Conservation (phyloP, 2,797 vertebrate genomes). For the Euthynnus affinis region DNA sequence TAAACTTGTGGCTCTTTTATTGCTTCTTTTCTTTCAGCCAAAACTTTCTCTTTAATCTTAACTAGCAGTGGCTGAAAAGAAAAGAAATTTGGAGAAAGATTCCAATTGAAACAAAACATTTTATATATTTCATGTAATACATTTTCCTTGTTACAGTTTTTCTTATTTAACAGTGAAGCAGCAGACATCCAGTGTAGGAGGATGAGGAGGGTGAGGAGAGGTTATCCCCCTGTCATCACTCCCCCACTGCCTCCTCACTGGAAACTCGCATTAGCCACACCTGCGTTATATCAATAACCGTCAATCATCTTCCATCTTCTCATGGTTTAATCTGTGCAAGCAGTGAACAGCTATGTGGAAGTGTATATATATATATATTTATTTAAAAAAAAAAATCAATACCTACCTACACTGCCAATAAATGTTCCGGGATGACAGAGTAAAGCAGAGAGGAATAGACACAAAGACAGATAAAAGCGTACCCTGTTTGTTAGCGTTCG, state of each 20-base stretch:
- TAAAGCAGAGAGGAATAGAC: neutral
- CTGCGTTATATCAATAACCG: conserved; percentile 47
- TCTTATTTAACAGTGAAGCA: neutral
- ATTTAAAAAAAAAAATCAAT: conserved; percentile 15
- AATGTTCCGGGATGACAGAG: neutral
- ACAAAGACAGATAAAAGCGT: conserved; percentile 15
- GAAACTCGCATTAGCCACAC: conserved; percentile 37
- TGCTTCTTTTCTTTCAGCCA: conserved; percentile 28
- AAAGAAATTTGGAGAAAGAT: neutral
- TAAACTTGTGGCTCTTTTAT: conserved; percentile 50
- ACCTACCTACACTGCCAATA: conserved; percentile 5
- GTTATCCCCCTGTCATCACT: conserved; percentile 25
- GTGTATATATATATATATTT: too few relatives aligned
- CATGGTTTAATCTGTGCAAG: conserved; percentile 28
- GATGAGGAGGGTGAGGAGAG: neutral
- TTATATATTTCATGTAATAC: neutral
- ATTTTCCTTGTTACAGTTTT: neutral
- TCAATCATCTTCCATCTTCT: conserved; percentile 48
- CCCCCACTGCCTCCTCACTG: conserved; percentile 7
- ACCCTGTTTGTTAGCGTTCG: conserved; percentile 5
- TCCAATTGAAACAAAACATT: neutral
- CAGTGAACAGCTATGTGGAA: conserved; percentile 14
- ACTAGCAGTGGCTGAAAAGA: neutral
- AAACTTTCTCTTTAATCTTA: conserved; percentile 33
- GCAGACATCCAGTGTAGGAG: neutral